Percentiles rank a stretch among this genome's conserved stretches.
phyloP scores from a whole-genome alignment of 2,797 vertebrate genomes.

The Scarus forsteni region DNA sequence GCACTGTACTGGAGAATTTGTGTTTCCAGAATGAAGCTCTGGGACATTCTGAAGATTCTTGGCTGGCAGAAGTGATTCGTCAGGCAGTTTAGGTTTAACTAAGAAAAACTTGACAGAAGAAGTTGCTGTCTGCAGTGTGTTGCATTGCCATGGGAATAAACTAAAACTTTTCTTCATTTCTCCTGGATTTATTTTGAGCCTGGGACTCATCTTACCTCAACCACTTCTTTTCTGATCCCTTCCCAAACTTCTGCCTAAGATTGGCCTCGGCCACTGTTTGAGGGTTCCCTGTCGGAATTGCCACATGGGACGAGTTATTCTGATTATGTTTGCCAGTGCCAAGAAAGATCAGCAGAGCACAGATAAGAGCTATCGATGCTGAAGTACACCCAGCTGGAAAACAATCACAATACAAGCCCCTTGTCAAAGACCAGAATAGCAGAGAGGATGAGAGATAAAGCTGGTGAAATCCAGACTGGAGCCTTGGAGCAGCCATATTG shows the following conservation, averaged over 20 bases:
- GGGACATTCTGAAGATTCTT: slow-evolving; percentile 6
- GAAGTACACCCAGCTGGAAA: slow-evolving; percentile 66
- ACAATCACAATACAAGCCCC: slow-evolving; percentile 45
- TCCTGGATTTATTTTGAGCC: slow-evolving; percentile 25
- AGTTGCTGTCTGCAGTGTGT: slow-evolving; percentile 2
- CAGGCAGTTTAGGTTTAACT: slow-evolving; percentile 17
- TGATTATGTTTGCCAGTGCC: slow-evolving; percentile 14
- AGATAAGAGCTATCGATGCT: slow-evolving; percentile 63
- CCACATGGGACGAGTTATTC: slow-evolving; percentile 49
- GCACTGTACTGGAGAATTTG: slow-evolving; percentile 11
- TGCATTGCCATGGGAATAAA: slow-evolving; percentile 11
- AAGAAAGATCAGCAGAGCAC: slow-evolving; percentile 52
- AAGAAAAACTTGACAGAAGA: slow-evolving; percentile 15
- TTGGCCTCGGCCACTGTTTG: slow-evolving; percentile 14
- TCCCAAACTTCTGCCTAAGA: slow-evolving; percentile 25
- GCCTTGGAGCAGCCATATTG: slow-evolving; percentile 39
- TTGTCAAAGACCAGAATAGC: slow-evolving; percentile 6
- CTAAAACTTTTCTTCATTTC: slow-evolving; percentile 26
- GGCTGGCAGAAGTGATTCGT: slow-evolving; percentile 26
- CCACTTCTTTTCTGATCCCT: slow-evolving; percentile 8
- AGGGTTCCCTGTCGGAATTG: slow-evolving; percentile 33
- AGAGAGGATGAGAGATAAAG: slow-evolving; percentile 46
- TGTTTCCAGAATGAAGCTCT: slow-evolving; percentile 11
- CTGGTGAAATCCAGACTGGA: slow-evolving; percentile 46
- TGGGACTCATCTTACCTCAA: slow-evolving; percentile 16